A percentile compares a stretch with the other conserved stretches of the same genome.
These are phyloP conservation scores for Pocillopora grandis DNA, from an alignment of 92 coral and sea anemone genomes.

Conservation along the genomic window DNA sequence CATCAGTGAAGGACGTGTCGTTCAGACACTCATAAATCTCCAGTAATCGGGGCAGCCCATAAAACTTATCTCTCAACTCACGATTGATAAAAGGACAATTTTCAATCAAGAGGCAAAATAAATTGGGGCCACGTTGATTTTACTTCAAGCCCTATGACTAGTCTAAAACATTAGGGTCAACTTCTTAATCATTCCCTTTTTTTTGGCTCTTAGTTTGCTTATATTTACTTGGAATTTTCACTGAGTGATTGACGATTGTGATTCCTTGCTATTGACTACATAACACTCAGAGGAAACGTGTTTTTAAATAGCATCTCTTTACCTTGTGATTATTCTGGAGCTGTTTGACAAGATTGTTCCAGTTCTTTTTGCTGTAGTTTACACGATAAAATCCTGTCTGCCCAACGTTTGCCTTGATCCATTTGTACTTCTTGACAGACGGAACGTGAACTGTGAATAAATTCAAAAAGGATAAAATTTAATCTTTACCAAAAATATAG, in stretches of 20 bases:
- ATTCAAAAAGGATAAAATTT: neutral
- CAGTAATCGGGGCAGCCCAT: too few species aligned
- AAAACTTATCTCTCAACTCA: too few species aligned
- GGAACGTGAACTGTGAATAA: conserved; percentile 44
- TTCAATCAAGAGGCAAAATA: too few species aligned
- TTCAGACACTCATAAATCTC: neutral
- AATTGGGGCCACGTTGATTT: too few species aligned
- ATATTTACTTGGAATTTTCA: too few species aligned
- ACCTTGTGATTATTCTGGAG: conserved; percentile 81
- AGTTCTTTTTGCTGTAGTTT: conserved; percentile 84
- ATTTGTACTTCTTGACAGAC: conserved; percentile 39
- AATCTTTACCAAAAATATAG: neutral
- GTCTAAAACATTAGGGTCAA: too few species aligned
- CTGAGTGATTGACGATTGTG: neutral
- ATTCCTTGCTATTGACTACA: neutral
- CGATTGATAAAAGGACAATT: too few species aligned
- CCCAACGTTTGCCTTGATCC: conserved; percentile 95
- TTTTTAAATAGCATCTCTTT: neutral
- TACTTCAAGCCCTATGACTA: too few species aligned
- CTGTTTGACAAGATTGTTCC: conserved; percentile 79
- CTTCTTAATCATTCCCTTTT: too few species aligned
- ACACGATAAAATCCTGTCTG: conserved; percentile 97
- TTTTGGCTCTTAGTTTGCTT: too few species aligned
- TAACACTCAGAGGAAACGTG: neutral
- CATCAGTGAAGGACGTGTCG: neutral